Conservation (phyloP, 2,888 invertebrate species). For the Lottia gigantea region DNA sequence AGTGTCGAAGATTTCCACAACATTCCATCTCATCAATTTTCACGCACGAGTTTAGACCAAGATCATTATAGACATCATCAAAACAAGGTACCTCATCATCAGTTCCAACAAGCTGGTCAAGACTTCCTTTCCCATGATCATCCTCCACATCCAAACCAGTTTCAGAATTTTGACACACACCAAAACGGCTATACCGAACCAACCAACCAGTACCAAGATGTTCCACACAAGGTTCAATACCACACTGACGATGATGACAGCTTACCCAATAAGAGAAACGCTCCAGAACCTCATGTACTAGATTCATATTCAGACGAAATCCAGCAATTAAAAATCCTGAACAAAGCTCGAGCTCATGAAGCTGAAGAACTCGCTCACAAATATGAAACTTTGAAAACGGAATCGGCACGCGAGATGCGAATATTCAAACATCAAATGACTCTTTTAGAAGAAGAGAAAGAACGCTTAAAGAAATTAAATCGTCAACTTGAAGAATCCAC, state of each 20-base stretch:
- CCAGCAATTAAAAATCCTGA: conserved; percentile 61
- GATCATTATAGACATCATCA: not conserved
- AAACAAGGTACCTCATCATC: not conserved
- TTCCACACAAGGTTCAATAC: not conserved
- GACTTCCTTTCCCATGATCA: not conserved
- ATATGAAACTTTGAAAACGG: conserved; percentile 46
- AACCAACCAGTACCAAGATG: not conserved
- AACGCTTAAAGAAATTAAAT: not conserved
- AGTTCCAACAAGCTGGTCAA: not conserved
- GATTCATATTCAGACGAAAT: not conserved
- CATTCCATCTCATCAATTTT: not conserved
- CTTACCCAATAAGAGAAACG: not conserved
- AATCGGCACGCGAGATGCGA: conserved; percentile 54
- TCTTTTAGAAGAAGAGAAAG: conserved; percentile 51
- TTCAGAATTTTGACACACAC: not conserved
- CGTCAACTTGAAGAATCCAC: not conserved
- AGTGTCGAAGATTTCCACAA: not conserved
- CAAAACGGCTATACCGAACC: not conserved
- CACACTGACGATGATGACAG: not conserved
- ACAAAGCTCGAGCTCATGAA: conserved; percentile 61
- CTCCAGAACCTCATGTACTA: not conserved
- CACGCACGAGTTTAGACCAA: not conserved
- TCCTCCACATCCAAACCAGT: not conserved
- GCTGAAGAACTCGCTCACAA: conserved; percentile 58
- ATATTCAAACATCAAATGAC: conserved; percentile 62